Base-by-base conservation (phyloP, 2,113 vertebrate genomes). In the Brachirus orientalis region DNA sequence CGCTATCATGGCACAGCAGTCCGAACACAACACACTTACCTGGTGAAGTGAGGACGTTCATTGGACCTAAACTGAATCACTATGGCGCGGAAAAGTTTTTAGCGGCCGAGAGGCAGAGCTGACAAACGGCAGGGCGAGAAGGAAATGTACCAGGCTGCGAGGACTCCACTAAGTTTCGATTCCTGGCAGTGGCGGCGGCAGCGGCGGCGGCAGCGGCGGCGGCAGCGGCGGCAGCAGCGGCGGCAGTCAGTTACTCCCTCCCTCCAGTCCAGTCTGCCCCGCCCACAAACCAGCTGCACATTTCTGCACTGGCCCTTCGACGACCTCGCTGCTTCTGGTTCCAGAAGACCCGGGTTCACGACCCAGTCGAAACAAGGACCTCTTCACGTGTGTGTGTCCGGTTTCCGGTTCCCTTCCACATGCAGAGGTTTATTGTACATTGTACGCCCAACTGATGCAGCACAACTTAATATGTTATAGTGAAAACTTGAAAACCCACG, bases 111-210 rank as follows among this genome's bases (percentile, higher is more conserved):
- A 8, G 11, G 4, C 0, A 35, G 46, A 3, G 18, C 3, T 18
- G 8, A 4, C 8, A 10, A 4, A 3, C 11, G 36, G 20, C 41
- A 28, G 11, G 33, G 43, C 10, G 16, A 52, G 1, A 13, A 52
- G 50, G 16, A 18, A 33, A 7, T 8, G n/a, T n/a, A n/a, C n/a
- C 8, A 51, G 19, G 16, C 22, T 19, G 8, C 19, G n/a, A 8
- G 0, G 18, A 53, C 10, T 20, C 12, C 4, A 14, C 9, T 88
- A 74, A 80, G 77, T 90, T 90, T 88, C 73, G 88, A 76, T 90
- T 90, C 55, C 60, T 18, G 1, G 47, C 47, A 54, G 19, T 44
- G 14, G 40, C n/a, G n/a, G n/a, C n/a, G n/a, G n/a, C n/a, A n/a
- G n/a, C n/a, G n/a, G n/a, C n/a, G n/a, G n/a, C n/a, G n/a, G n/a